Percentiles rank a stretch among this genome's conserved stretches.
phyloP scores from a whole-genome alignment of 1,140 invertebrate species.

The Sitobion miscanthi region DNA sequence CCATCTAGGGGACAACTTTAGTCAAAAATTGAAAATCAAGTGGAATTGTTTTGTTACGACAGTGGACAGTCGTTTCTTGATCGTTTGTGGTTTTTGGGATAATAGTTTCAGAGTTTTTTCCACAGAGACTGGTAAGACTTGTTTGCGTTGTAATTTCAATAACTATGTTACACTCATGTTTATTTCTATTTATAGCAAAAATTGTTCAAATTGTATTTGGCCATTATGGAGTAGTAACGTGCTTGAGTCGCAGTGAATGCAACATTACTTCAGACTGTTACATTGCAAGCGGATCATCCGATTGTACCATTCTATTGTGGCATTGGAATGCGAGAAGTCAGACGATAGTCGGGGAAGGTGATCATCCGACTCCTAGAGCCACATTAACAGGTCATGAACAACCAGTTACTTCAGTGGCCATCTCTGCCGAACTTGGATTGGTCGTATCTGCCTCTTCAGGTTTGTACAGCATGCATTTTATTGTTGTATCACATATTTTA shows the following conservation, averaged over 20 bases:
- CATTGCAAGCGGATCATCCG: constrained; percentile 95
- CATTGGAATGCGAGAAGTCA: constrained; percentile 97
- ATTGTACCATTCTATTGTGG: constrained; percentile 97
- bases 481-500: not conserved
- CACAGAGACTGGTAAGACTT: constrained; percentile 84
- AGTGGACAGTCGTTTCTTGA: constrained; percentile 93
- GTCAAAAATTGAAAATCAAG: constrained; percentile 89
- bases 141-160: not conserved
- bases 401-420: constrained; percentile 91
- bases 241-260: constrained; percentile 93
- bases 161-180: not conserved
- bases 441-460: constrained; percentile 92
- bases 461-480: constrained; percentile 64
- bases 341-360: constrained; percentile 94
- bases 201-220: constrained; percentile 98
- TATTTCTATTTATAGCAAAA: constrained; percentile 73
- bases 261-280: constrained; percentile 99
- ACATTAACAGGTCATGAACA: constrained; percentile 97
- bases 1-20: constrained; percentile 95
- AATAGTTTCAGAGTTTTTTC: constrained; percentile 98
- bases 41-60: constrained; percentile 97
- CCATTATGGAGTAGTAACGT: constrained; percentile 98
- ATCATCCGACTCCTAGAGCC: constrained; percentile 91
- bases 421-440: constrained; percentile 96
- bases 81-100: constrained; percentile 99